Evolutionary conservation across 2,888 invertebrate genomes (phyloP), one percentile per base, ranked within the genome.

Genomic region (Tethea ocularis): DNA sequence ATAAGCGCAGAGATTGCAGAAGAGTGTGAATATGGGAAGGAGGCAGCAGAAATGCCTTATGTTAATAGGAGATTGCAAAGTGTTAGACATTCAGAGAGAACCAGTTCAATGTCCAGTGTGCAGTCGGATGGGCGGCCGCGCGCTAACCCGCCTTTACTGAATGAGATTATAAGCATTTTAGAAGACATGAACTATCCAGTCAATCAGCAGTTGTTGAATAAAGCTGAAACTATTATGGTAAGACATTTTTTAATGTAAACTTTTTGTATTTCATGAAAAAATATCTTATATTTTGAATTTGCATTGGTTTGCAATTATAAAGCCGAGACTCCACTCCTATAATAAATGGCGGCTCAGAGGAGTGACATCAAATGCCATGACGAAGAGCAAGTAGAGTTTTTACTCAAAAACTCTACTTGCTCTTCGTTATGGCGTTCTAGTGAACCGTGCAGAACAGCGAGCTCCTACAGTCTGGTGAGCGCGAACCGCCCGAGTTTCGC

Each of bases 91-190:
- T 83, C 86, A 0, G 89, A 88, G 56, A 72, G 87, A 20, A 84
- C 86, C 0, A 83, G 75, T 59, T 89, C 90, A 0, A 75, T 84
- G 58, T 86, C 87, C 0, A 87, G 88, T 61, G 72, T 81, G 24
- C 89, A 82, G 70, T 88, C 74, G 63, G 94, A 88, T 66, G 84
- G 85, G 2, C 89, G 95, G 24, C 94, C 95, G 0, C 83, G 93
- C 13, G 93, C 94, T 66, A 95, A 96, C 75, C 95, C 96, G 0
- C 95, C 96, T 0, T 76, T 97, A 51, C 80, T 97, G 3, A 94
- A 94, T 60, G 96, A 97, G 83, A 95, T 97, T 41, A 86, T 97
- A 1, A 93, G 94, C 68, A 94, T 96, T 68, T 87, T 97, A 3
- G 96, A 96, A 73, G 92, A 94, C 23, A 94, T 94, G 80, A 94